phyloP scores from a whole-genome alignment of 1,140 invertebrate species.

The Pseudomyrmex gracilis region DNA sequence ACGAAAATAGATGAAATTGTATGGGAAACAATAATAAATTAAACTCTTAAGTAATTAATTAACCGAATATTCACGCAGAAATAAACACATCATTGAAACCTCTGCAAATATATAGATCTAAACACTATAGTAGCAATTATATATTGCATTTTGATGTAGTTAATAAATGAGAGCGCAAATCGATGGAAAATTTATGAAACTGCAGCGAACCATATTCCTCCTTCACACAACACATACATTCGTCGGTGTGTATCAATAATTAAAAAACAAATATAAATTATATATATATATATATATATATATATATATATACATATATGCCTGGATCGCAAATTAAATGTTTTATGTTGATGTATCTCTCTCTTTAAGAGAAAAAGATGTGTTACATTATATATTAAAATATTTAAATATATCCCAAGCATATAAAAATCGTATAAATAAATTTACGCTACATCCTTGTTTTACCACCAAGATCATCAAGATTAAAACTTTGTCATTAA shows the following conservation, averaged over 20 bases:
- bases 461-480: conserved; percentile 8
- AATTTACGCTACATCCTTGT: conserved; percentile 10
- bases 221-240: conserved; percentile 27
- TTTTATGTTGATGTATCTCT: no score
- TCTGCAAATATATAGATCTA: background rate
- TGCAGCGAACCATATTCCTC: background rate
- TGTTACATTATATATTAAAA: background rate
- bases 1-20: conserved; percentile 14
- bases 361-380: no score
- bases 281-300: background rate
- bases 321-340: no score
- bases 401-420: background rate
- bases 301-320: no score
- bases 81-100: conserved; percentile 12
- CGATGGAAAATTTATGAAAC: background rate
- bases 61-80: background rate
- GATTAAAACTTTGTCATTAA: conserved; percentile 7
- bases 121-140: conserved; percentile 14
- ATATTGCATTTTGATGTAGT: background rate
- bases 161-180: conserved; percentile 40
- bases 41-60: conserved; percentile 25
- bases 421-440: conserved; percentile 36
- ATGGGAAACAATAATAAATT: background rate
- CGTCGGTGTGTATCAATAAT: background rate
- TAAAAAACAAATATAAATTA: conserved; percentile 11